Evolutionary conservation across 1,140 invertebrate genomes (phyloP).

Genomic region (Diploscapter pachys): DNA sequence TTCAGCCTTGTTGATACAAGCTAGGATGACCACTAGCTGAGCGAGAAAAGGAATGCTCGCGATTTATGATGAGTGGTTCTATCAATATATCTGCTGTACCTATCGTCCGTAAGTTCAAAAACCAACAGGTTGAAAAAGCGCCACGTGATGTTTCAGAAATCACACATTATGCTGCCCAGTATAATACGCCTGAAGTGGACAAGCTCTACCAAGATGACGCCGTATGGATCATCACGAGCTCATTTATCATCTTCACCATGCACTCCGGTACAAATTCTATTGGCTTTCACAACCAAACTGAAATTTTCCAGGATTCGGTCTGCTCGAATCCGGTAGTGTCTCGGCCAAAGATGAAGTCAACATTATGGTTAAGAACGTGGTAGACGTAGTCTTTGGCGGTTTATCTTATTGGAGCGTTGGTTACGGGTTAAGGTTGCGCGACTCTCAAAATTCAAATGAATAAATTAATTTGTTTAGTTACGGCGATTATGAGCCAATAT

Average conservation of each 20-base stretch:
- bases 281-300: background rate
- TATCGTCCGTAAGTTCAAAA: too few species aligned
- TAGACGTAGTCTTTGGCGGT: slow-evolving; percentile 79
- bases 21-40: too few species aligned
- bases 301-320: slow-evolving; percentile 73
- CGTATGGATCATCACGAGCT: slow-evolving; percentile 84
- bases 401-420: slow-evolving; percentile 89
- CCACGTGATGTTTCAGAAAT: slow-evolving; percentile 25
- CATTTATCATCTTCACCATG: slow-evolving; percentile 94
- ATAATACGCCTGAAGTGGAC: slow-evolving; percentile 20
- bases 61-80: too few species aligned
- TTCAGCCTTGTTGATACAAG: too few species aligned
- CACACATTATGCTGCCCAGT: slow-evolving; percentile 33
- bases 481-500: slow-evolving; percentile 65
- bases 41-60: too few species aligned
- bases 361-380: slow-evolving; percentile 91
- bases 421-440: slow-evolving; percentile 68
- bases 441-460: too few species aligned
- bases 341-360: slow-evolving; percentile 88
- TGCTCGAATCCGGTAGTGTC: slow-evolving; percentile 84
- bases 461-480: slow-evolving; percentile 66
- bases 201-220: slow-evolving; percentile 70
- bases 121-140: too few species aligned
- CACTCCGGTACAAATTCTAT: slow-evolving; percentile 72
- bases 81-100: too few species aligned